Base-by-base conservation (phyloP, 2,113 vertebrate genomes). In the Thryonomys swinderianus region DNA sequence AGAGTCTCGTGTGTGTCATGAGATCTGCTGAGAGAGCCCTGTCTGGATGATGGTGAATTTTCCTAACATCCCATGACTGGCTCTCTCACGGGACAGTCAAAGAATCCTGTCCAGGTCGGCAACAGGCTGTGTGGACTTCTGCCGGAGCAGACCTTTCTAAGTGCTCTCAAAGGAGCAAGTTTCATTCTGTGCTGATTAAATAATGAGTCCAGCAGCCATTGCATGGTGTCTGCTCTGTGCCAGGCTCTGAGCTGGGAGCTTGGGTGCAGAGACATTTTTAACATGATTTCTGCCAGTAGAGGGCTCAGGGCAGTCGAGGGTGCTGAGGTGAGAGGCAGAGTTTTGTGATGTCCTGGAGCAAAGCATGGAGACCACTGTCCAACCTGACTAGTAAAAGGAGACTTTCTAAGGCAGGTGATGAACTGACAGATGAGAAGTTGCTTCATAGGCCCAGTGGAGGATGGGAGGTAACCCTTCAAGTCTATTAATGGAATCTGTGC, bases 21-120 rank as follows among this genome's bases (percentile, higher is more conserved):
- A 85, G 86, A 73, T 57, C 30, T 27, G 40, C 59, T 66, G 69
- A 90, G 88, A 73, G 71, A 69, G 85, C 92, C 76, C 81, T 66
- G 81, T 71, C 90, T 88, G 88, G 40, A 42, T 51, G 57, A 69
- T 1, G 2, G 64, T 61, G 88, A 90, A 27, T 80, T 80, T 88
- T 59, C 73, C 59, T 40, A 14, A 7, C 82, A 53, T 71, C 45
- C 73, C 1, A 4, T 87, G 95, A 73, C 69, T 69, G 14, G 1
- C 53, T 81, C 25, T 6, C 71, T 85, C 82, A 79, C 5, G 1
- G 53, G 48, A 81, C 55, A 94, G 48, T 88, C 21, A 66, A 42
- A 79, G 79, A 57, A 85, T 69, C 17, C 48, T 27, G 57, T 2
- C 7, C 32, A 64, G 30, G 55, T 61, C 34, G 40, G 40, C 27